Conservation (phyloP, 1,140 invertebrate species). For the Rhyzopertha dominica region DNA sequence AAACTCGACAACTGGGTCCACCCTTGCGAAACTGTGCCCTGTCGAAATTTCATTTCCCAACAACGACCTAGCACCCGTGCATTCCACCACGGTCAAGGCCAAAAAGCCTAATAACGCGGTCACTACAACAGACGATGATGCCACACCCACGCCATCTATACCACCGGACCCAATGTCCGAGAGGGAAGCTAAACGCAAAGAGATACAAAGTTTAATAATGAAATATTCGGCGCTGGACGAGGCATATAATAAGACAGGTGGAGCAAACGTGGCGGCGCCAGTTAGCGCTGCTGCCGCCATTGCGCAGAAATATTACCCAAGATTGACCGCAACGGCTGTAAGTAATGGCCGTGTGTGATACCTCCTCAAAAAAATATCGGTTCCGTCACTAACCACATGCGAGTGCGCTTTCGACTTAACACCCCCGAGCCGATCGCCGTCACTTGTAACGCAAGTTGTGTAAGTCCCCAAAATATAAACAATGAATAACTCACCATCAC, state of each 20-base stretch:
- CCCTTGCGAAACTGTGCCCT: constrained; percentile 45
- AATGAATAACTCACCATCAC: too few species aligned
- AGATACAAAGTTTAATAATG: constrained; percentile 72
- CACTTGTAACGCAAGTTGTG: constrained; percentile 21
- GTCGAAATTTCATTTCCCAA: constrained; percentile 44
- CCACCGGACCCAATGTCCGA: constrained; percentile 56
- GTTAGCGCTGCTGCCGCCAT: constrained; percentile 40
- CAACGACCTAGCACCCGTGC: constrained; percentile 14
- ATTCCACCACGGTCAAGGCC: background rate
- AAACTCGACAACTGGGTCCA: constrained; percentile 34
- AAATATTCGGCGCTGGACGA: constrained; percentile 71
- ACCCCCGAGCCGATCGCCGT: background rate
- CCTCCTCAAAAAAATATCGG: constrained; percentile 1
- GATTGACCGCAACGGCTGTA: constrained; percentile 42
- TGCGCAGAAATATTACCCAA: constrained; percentile 38
- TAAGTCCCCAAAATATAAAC: constrained; percentile 33
- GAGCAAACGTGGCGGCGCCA: constrained; percentile 42
- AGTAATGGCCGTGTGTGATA: constrained; percentile 39
- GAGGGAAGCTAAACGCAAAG: constrained; percentile 69
- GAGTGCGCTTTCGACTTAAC: constrained; percentile 32
- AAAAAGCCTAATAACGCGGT: constrained; percentile 5
- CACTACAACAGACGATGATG: constrained; percentile 46
- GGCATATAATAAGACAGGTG: constrained; percentile 50
- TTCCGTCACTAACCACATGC: constrained; percentile 23
- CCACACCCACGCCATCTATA: constrained; percentile 50